Percentiles rank a stretch among this genome's conserved stretches.
Conservation (phyloP, 2,888 invertebrate species). For the Tortricodes alternella region DNA sequence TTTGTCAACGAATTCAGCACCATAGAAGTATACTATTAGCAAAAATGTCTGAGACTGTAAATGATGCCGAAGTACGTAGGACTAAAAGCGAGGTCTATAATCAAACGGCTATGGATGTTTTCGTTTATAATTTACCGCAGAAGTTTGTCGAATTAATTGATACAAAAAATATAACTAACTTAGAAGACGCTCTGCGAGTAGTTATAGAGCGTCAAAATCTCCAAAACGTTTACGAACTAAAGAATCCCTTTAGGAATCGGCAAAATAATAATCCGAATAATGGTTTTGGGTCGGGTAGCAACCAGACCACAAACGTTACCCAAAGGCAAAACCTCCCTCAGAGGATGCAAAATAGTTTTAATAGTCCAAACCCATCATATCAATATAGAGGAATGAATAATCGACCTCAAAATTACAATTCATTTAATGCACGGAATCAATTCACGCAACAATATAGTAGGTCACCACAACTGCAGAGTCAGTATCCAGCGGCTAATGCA, state of each 20-base stretch:
- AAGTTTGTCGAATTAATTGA: slow-evolving; percentile 30
- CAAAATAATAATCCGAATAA: neutral
- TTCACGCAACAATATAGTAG: neutral
- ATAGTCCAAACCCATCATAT: neutral
- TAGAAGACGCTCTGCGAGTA: slow-evolving; percentile 31
- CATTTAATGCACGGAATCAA: neutral
- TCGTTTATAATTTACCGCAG: slow-evolving; percentile 32
- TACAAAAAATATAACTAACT: slow-evolving; percentile 8
- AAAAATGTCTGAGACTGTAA: slow-evolving; percentile 23
- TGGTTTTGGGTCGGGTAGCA: neutral
- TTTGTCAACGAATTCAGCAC: slow-evolving; percentile 33
- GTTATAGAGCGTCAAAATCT: slow-evolving; percentile 32
- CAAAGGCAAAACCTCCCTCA: neutral
- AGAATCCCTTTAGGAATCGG: neutral
- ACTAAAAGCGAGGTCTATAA: slow-evolving; percentile 25
- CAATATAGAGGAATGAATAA: neutral
- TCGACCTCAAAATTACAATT: neutral
- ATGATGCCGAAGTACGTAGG: neutral
- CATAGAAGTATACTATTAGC: slow-evolving; percentile 26
- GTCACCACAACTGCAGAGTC: neutral
- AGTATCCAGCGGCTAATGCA: neutral
- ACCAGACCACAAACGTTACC: neutral
- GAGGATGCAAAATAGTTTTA: neutral
- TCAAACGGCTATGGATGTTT: slow-evolving; percentile 27
- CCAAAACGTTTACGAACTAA: slow-evolving; percentile 7